A percentile compares a stretch with the other conserved stretches of the same genome.
Conservation (phyloP, 2,113 vertebrate species). For the Syngnathus scovelli region DNA sequence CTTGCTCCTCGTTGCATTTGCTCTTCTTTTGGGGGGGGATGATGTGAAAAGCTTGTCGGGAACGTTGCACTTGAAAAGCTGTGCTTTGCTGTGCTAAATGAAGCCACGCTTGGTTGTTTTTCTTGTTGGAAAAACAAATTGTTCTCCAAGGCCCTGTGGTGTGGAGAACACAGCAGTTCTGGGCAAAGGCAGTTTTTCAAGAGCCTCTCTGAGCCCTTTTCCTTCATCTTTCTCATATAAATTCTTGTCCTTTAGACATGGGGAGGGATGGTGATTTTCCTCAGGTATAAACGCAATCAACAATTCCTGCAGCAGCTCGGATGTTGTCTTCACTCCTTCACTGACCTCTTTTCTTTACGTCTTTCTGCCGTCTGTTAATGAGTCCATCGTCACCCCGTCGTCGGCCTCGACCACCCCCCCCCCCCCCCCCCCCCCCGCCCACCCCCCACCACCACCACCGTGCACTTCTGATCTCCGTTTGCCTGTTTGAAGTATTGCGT, state of each 20-base stretch:
- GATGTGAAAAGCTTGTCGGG: background rate
- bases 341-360: no score
- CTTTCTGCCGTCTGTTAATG: constrained; percentile 1
- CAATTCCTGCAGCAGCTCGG: no score
- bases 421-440: background rate
- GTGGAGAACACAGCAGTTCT: no score
- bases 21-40: background rate
- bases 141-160: no score
- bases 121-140: background rate
- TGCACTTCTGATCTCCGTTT: background rate
- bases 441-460: background rate
- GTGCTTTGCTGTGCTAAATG: background rate
- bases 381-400: constrained; percentile 2
- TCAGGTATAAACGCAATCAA: no score
- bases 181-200: no score
- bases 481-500: constrained; percentile 25
- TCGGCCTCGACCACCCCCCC: constrained; percentile 6
- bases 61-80: background rate
- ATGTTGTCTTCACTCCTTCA: no score
- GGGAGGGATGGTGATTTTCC: no score
- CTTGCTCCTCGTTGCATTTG: background rate
- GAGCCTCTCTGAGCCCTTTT: no score
- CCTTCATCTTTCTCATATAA: no score
- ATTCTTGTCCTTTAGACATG: no score
- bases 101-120: background rate